These are phyloP conservation scores for Erythrocercus mccallii DNA, from an alignment of 2,113 vertebrate genomes.

Conservation along the genomic window DNA sequence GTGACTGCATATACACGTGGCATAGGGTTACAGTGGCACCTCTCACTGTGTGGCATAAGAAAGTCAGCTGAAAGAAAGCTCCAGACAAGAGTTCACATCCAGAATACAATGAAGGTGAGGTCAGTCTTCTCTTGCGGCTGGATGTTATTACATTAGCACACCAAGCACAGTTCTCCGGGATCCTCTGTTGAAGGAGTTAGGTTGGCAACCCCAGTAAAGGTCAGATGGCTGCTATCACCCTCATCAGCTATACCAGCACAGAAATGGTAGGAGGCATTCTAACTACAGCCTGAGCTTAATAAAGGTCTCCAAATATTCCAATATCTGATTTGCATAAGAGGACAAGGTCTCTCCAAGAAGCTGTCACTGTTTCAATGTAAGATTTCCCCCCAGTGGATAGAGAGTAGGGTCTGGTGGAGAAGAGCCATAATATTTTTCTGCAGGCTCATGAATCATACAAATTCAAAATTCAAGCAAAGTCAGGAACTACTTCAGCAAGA, in stretches of 20 bases:
- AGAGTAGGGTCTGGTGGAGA: constrained; percentile 22
- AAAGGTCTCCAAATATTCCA: constrained; percentile 45
- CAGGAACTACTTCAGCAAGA: not conserved
- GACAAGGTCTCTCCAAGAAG: constrained; percentile 53
- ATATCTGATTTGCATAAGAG: constrained; percentile 44
- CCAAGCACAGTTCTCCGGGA: not conserved
- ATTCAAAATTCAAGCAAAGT: constrained; percentile 31
- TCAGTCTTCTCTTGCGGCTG: not conserved
- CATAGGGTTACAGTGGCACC: not conserved
- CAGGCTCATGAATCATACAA: constrained; percentile 48
- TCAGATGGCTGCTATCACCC: not conserved
- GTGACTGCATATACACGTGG: rapidly evolving
- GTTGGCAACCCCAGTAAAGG: not conserved
- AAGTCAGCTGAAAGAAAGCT: not conserved
- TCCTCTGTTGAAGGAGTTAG: not conserved
- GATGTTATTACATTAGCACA: not conserved
- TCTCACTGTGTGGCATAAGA: rapidly evolving
- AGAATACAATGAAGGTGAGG: not conserved
- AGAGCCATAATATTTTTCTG: constrained; percentile 57
- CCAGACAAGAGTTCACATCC: not conserved
- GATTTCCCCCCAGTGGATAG: constrained; percentile 25
- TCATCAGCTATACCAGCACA: not conserved
- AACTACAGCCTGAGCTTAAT: not conserved
- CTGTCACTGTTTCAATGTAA: constrained; percentile 29
- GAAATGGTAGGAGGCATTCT: not conserved